Evolutionary conservation across 2,113 vertebrate species (phyloP).

Genomic region (Urocolius indicus): DNA sequence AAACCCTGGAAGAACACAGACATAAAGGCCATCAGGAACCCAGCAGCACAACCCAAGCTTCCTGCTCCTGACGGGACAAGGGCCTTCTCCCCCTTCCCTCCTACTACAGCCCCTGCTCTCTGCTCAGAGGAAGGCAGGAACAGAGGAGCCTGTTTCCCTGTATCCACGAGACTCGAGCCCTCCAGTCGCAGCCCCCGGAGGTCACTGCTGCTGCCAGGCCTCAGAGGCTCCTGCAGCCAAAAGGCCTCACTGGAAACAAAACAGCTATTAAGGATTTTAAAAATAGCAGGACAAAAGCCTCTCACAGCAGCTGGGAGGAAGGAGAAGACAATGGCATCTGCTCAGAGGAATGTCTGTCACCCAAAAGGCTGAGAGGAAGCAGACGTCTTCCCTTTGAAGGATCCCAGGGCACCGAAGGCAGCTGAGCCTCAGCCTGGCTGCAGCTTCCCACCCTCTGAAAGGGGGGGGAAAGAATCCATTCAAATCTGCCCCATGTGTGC

Average conservation of each 20-base stretch:
- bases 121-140: neutral
- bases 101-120: neutral
- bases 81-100: neutral
- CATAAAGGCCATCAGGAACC: neutral
- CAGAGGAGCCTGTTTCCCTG: neutral
- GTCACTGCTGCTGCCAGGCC: slow-evolving; percentile 16
- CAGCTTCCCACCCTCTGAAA: neutral
- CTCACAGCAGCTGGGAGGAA: slow-evolving; percentile 51
- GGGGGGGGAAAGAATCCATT: neutral
- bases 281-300: slow-evolving; percentile 45
- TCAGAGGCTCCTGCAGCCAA: neutral
- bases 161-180: slow-evolving; percentile 13
- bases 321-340: slow-evolving; percentile 41
- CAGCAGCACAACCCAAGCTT: neutral
- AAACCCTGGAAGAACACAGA: slow-evolving; percentile 84
- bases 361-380: slow-evolving; percentile 51
- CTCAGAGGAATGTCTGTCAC: slow-evolving; percentile 22
- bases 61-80: neutral
- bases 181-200: slow-evolving; percentile 27
- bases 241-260: slow-evolving; percentile 36
- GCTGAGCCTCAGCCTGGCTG: neutral
- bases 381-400: slow-evolving; percentile 36
- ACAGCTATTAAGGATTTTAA: neutral
- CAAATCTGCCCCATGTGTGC: neutral
- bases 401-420: neutral